These are phyloP conservation scores for Leucoraja erinaceus DNA, from an alignment of 2,113 vertebrate genomes.

Conservation along the genomic window DNA sequence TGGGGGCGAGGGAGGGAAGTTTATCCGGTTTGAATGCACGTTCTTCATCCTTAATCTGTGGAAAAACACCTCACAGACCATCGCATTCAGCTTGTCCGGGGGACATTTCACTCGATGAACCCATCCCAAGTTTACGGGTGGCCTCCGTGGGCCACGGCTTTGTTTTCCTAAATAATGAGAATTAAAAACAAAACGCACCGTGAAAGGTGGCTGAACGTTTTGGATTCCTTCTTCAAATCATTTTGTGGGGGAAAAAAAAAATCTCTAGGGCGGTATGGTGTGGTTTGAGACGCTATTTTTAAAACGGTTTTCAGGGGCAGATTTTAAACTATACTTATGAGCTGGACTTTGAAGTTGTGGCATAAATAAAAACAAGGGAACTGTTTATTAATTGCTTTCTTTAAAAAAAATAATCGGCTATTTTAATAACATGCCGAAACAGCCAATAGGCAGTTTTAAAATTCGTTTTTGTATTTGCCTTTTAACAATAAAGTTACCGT, in stretches of 20 bases:
- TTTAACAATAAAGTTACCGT: not conserved
- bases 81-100: not conserved
- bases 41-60: constrained; percentile 47
- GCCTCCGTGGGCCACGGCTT: not conserved
- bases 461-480: not conserved
- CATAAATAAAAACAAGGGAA: not conserved
- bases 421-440: not conserved
- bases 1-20: not conserved
- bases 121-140: not conserved
- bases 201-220: not conserved
- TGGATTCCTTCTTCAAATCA: not conserved
- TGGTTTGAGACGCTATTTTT: not conserved
- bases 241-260: not conserved
- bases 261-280: not conserved
- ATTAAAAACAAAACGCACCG: not conserved
- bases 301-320: not conserved
- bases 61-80: not conserved
- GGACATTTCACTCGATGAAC: not conserved
- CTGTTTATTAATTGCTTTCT: too few species aligned
- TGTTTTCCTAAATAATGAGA: not conserved
- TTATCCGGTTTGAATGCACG: constrained; percentile 42
- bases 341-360: not conserved
- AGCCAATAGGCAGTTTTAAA: not conserved
- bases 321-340: not conserved
- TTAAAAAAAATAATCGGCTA: too few species aligned